phyloP scores from a whole-genome alignment of 2,113 vertebrate species.

The Hydrochoerus hydrochaeris region DNA sequence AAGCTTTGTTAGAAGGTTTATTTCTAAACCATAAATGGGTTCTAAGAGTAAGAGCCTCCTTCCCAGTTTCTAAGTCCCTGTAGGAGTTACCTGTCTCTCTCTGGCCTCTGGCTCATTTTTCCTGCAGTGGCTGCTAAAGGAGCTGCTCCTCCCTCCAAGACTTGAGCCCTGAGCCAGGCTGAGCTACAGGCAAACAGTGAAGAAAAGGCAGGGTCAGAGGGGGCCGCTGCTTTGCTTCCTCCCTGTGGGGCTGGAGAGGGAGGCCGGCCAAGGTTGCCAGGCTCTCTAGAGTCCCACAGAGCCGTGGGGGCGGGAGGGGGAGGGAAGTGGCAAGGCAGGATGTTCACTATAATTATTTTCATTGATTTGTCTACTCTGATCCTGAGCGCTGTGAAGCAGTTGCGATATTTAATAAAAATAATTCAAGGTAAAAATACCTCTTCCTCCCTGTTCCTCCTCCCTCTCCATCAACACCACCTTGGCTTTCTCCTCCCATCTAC shows the following conservation, averaged over 20 bases:
- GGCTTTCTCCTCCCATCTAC: not conserved
- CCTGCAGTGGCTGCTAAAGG: not conserved
- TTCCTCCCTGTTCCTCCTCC: slow-evolving; percentile 51
- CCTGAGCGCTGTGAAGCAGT: slow-evolving; percentile 71
- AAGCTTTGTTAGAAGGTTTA: slow-evolving; percentile 36
- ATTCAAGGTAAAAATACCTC: slow-evolving; percentile 80
- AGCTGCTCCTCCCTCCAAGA: not conserved
- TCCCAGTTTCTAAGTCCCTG: slow-evolving; percentile 1
- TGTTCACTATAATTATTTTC: slow-evolving; percentile 83
- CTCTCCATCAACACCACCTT: slow-evolving; percentile 47
- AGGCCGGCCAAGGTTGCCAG: not conserved
- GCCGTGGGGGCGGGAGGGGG: slow-evolving; percentile 9
- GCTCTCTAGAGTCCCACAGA: not conserved
- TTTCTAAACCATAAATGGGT: slow-evolving; percentile 60
- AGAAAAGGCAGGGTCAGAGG: slow-evolving; percentile 7
- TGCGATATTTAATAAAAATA: slow-evolving; percentile 84
- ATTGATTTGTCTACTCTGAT: slow-evolving; percentile 81
- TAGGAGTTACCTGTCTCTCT: slow-evolving; percentile 44
- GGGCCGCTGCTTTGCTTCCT: not conserved
- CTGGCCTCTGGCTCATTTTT: slow-evolving; percentile 57
- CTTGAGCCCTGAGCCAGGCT: not conserved
- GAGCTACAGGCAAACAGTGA: not conserved
- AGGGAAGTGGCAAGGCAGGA: slow-evolving; percentile 64
- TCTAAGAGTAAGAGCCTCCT: slow-evolving; percentile 63
- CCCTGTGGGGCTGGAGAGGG: not conserved